phyloP scores from a whole-genome alignment of 1,140 invertebrate species.

The Habropoda laboriosa region DNA sequence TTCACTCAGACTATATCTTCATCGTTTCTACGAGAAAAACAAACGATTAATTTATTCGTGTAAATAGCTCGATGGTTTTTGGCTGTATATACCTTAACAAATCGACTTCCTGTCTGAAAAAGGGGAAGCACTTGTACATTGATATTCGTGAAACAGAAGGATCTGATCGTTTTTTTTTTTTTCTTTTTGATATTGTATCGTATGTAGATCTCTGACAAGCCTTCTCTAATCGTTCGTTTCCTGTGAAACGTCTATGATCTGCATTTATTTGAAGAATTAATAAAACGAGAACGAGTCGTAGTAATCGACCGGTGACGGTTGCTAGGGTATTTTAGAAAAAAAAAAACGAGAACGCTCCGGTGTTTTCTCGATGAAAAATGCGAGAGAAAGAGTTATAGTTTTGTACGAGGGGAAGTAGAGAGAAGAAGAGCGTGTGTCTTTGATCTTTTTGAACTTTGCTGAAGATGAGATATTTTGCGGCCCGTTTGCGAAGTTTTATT shows the following conservation, averaged over 20 bases:
- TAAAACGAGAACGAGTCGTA: neutral
- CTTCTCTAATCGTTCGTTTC: conserved; percentile 8
- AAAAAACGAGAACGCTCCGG: conserved; percentile 3
- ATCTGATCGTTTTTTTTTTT: conserved; percentile 17
- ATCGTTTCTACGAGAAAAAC: neutral
- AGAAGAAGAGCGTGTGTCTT: neutral
- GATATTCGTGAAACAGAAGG: neutral
- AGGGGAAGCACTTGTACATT: neutral
- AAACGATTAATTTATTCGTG: conserved; percentile 30
- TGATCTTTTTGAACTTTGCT: neutral
- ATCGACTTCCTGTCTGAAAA: neutral
- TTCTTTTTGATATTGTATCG: neutral
- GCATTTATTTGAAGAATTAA: conserved; percentile 45
- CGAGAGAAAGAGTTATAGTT: conserved; percentile 24
- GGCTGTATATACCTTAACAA: conserved; percentile 21
- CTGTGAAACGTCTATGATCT: conserved; percentile 24
- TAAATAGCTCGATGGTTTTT: conserved; percentile 33
- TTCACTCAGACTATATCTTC: neutral
- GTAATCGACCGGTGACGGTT: neutral
- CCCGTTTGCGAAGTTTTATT: conserved; percentile 1
- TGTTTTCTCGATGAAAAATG: neutral
- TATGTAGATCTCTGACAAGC: neutral
- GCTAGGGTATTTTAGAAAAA: too few species aligned
- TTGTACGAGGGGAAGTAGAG: neutral
- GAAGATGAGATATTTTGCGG: conserved; percentile 11